phyloP scores from a whole-genome alignment of 2,113 vertebrate species.

The Crotalus horridus region DNA sequence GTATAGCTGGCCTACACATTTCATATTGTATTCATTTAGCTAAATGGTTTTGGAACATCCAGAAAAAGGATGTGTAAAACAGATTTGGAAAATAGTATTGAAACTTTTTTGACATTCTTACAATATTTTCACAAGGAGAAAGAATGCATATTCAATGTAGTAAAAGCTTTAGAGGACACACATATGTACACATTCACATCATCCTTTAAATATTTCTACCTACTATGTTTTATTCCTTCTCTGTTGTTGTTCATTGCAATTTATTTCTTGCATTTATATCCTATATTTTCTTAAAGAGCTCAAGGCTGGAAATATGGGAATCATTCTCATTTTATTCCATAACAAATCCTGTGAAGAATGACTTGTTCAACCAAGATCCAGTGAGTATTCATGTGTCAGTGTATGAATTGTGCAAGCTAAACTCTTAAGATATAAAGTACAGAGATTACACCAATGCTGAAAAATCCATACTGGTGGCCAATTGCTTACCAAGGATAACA shows the following conservation, averaged over 20 bases:
- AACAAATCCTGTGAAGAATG: not conserved
- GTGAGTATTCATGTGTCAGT: not conserved
- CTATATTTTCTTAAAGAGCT: not conserved
- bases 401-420: not conserved
- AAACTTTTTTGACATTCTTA: not conserved
- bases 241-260: not conserved
- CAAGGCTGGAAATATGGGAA: not conserved
- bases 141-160: not conserved
- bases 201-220: not conserved
- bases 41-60: not conserved
- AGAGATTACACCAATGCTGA: not conserved
- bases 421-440: not conserved
- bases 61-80: not conserved
- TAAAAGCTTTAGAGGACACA: not conserved
- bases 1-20: not conserved
- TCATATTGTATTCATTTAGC: not conserved
- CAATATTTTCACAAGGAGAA: not conserved
- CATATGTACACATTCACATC: not conserved
- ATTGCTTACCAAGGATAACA: not conserved
- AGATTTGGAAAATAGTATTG: not conserved
- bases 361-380: not conserved
- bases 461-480: not conserved
- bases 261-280: not conserved
- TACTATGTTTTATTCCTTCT: not conserved
- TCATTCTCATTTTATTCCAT: not conserved